Conservation (phyloP, 2,113 vertebrate genomes). For the Agapornis roseicollis region DNA sequence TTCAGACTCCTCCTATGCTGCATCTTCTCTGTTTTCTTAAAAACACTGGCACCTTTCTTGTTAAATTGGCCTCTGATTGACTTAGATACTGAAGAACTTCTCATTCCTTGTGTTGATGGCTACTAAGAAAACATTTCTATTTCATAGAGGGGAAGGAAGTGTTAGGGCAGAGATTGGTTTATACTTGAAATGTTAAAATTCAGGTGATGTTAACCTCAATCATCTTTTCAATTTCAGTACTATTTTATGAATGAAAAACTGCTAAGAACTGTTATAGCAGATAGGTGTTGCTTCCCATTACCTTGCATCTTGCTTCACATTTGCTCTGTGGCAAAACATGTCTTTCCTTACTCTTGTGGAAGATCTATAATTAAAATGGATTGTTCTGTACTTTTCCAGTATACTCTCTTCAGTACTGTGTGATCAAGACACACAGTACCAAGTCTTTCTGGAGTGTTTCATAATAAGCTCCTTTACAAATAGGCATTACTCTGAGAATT, state of each 20-base stretch:
- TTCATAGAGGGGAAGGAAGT: background rate
- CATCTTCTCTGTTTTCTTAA: background rate
- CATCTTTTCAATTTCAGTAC: background rate
- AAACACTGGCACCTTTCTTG: background rate
- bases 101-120: background rate
- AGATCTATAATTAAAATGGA: background rate
- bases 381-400: background rate
- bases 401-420: background rate
- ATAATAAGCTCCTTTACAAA: background rate
- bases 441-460: background rate
- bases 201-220: background rate
- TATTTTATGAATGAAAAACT: background rate
- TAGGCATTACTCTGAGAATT: background rate
- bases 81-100: background rate
- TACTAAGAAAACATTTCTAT: background rate
- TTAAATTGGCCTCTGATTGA: background rate
- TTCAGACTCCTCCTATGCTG: rapidly evolving
- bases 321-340: background rate
- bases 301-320: rapidly evolving
- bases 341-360: background rate
- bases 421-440: background rate
- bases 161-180: background rate
- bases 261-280: background rate
- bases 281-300: background rate
- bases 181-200: background rate